Base-by-base conservation (phyloP, 2,113 vertebrate genomes). In the Siniperca knerii region DNA sequence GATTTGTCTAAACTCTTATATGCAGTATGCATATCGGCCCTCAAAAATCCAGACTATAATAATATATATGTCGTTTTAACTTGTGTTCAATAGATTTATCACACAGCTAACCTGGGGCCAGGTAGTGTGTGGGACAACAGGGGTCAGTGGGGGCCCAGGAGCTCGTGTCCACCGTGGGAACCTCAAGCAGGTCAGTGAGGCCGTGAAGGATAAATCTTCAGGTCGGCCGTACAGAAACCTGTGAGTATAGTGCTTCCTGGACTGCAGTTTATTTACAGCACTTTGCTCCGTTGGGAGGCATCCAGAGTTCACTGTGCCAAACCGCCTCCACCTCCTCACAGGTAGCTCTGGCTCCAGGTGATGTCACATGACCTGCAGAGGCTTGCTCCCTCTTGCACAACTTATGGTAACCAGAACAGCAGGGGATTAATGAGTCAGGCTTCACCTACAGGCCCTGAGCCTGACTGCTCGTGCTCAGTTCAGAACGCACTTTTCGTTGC, bases 341-440 rank as follows among this genome's bases (percentile, higher is more conserved):
- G 50, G 15, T 16, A 48, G 29, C 66, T 77, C 25, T 37, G 61
- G 25, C 44, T 57, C 40, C 48, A 23, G 42, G 61, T n/a, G 29
- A 29, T 42, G 16, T 46, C 74, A 62, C 58, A 81, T 67, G 75
- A 54, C 25, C 67, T 60, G 52, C 60, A 66, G 52, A 77, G 35
- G 33, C 42, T 61, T n/a, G 33, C 33, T 52, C 44, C 48, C 5
- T 79, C 62, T 76, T 50, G 61, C 29, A 44, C 61, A 54, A 18
- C 73, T 40, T 35, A 48, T 16, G 55, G 65, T 62, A 13, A 50
- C 16, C 3, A 42, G 16, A 64, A 10, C 72, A 60, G 40, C 75
- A 69, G 15, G 68, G 55, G 75, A 82, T 75, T 87, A 77, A 46
- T 61, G 46, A 75, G 70, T 46, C 68, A 46, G 54, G 35, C 23